A percentile compares a stretch with the other conserved stretches of the same genome.
phyloP scores from a whole-genome alignment of 1,140 invertebrate species.

The Pollicipes pollicipes region DNA sequence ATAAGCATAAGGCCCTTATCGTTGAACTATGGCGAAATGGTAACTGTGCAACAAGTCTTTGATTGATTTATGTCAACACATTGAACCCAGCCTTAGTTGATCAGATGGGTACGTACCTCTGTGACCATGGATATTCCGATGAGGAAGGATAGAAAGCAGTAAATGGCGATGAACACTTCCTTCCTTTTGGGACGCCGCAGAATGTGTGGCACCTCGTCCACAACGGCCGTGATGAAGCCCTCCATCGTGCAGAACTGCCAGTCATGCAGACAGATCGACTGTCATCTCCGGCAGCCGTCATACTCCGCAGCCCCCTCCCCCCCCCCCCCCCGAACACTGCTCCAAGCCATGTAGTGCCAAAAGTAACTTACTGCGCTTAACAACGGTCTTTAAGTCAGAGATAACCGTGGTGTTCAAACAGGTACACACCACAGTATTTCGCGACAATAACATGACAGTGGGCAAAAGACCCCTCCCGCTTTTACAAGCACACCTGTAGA shows the following conservation, averaged over 20 bases:
- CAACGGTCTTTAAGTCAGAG: too few relatives aligned
- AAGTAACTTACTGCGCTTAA: too few relatives aligned
- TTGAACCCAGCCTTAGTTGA: not conserved
- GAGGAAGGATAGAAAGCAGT: constrained; percentile 78
- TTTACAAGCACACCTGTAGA: not conserved
- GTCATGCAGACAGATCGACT: not conserved
- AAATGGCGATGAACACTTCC: constrained; percentile 78
- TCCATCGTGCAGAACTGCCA: constrained; percentile 91
- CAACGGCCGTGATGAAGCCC: constrained; percentile 87
- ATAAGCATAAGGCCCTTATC: too few relatives aligned
- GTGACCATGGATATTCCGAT: constrained; percentile 81
- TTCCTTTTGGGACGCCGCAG: constrained; percentile 49
- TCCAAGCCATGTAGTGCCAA: too few relatives aligned
- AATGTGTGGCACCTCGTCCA: constrained; percentile 85
- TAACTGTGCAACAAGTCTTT: too few relatives aligned
- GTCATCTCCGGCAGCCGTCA: too few relatives aligned
- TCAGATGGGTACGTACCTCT: constrained; percentile 37
- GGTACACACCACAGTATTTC: too few relatives aligned
- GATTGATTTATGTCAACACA: not conserved
- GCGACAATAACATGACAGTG: too few relatives aligned
- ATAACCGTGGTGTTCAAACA: too few relatives aligned
- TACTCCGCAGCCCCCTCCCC: not conserved
- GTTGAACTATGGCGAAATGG: too few relatives aligned
- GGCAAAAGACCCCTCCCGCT: too few relatives aligned
- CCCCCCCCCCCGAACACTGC: not conserved